Conservation (phyloP, 2,113 vertebrate species). For the Corvus cornix region DNA sequence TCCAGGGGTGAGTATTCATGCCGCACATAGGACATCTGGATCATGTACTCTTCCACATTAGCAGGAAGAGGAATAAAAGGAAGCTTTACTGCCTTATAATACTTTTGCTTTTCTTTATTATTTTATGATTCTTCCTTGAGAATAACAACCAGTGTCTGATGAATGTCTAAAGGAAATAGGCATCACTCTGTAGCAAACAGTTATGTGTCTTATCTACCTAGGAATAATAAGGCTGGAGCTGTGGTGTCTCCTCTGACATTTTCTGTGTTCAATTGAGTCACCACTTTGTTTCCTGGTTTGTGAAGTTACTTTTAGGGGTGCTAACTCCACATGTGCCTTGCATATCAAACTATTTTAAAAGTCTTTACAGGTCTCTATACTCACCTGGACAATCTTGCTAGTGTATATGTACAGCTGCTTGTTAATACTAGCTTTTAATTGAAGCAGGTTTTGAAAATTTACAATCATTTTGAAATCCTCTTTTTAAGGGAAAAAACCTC, state of each 20-base stretch:
- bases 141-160: neutral
- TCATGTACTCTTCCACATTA: fast-evolving
- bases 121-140: neutral
- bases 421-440: neutral
- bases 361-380: neutral
- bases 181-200: neutral
- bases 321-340: neutral
- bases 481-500: neutral
- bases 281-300: neutral
- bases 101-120: neutral
- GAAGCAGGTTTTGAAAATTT: neutral
- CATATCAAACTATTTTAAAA: neutral
- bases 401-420: neutral
- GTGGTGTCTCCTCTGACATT: neutral
- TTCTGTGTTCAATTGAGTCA: neutral
- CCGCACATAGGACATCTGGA: neutral
- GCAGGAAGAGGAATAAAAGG: neutral
- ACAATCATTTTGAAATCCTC: neutral
- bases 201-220: neutral
- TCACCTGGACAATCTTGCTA: neutral
- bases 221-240: neutral
- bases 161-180: neutral
- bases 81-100: neutral
- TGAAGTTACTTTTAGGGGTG: neutral
- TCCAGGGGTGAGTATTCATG: neutral